Percentiles rank a stretch among this genome's conserved stretches.
Evolutionary conservation across 2,888 invertebrate species (phyloP).

Genomic region (Elysia crispata): DNA sequence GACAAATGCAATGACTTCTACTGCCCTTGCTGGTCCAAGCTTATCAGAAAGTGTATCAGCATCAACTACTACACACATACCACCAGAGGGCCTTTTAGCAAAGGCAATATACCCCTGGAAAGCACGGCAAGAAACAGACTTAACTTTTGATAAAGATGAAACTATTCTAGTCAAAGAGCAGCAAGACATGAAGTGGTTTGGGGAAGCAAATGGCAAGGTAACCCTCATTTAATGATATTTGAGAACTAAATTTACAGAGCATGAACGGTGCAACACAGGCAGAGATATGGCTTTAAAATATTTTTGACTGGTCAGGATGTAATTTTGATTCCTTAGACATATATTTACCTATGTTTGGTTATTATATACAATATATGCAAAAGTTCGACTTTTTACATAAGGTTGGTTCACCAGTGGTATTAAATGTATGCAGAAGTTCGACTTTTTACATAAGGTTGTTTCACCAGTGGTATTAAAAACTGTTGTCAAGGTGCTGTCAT

Average conservation of each 20-base stretch:
- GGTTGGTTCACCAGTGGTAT: too few species aligned
- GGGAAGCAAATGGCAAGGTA: constrained; percentile 80
- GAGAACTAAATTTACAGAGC: background rate
- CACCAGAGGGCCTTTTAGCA: constrained; percentile 78
- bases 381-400: too few species aligned
- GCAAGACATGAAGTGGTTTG: constrained; percentile 83
- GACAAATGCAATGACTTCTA: constrained; percentile 33
- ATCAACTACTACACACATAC: constrained; percentile 59
- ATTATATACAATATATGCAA: too few species aligned
- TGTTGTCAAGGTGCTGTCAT: background rate
- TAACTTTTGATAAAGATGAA: constrained; percentile 83
- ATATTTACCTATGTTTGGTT: too few species aligned
- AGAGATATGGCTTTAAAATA: background rate
- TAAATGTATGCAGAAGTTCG: too few species aligned
- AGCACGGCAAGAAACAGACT: constrained; percentile 82
- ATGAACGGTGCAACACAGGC: background rate
- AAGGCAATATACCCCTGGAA: constrained; percentile 82
- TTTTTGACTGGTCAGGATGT: too few species aligned
- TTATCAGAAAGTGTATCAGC: background rate
- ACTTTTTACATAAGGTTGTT: background rate
- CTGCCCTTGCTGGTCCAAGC: background rate
- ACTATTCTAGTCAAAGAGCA: constrained; percentile 81
- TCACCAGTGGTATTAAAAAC: background rate
- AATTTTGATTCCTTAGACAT: too few species aligned
- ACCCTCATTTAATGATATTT: background rate